A percentile compares a stretch with the other conserved stretches of the same genome.
These are phyloP conservation scores for Ladona fulva DNA, from an alignment of 1,140 invertebrate genomes.

Conservation along the genomic window DNA sequence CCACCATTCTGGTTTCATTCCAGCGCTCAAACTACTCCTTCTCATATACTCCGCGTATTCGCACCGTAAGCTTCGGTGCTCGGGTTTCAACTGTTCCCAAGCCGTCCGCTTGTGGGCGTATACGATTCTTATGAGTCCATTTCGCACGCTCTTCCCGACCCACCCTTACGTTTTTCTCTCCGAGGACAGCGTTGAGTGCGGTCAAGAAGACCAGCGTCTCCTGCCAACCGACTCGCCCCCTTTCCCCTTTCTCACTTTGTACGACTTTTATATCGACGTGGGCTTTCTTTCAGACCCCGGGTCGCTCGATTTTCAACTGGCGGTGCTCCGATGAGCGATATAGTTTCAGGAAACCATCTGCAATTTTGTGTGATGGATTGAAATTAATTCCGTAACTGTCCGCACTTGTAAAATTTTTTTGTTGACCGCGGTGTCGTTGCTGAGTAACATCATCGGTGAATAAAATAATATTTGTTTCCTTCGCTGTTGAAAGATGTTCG, in stretches of 20 bases:
- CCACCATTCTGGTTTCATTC: neutral
- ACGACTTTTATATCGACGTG: too few species aligned
- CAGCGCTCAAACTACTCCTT: neutral
- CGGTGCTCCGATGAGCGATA: too few species aligned
- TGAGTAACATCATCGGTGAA: too few species aligned
- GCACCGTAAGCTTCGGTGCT: neutral
- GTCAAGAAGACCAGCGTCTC: neutral
- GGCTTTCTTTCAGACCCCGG: too few species aligned
- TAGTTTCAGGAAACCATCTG: too few species aligned
- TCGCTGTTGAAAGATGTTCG: too few species aligned
- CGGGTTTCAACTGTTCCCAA: neutral
- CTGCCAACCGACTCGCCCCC: neutral
- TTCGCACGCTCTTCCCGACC: neutral
- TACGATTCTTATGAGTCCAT: neutral
- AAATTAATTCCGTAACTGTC: too few species aligned
- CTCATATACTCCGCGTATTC: neutral
- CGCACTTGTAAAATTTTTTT: too few species aligned
- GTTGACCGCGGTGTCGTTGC: too few species aligned
- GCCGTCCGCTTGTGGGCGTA: neutral
- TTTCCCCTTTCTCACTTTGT: neutral
- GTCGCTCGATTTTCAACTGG: too few species aligned
- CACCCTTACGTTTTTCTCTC: slow-evolving; percentile 6
- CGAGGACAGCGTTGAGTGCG: neutral
- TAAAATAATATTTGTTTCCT: too few species aligned
- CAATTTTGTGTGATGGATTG: too few species aligned